Base-by-base conservation (phyloP, 2,797 vertebrate genomes). In the Tokudaia tokunoshimensis region DNA sequence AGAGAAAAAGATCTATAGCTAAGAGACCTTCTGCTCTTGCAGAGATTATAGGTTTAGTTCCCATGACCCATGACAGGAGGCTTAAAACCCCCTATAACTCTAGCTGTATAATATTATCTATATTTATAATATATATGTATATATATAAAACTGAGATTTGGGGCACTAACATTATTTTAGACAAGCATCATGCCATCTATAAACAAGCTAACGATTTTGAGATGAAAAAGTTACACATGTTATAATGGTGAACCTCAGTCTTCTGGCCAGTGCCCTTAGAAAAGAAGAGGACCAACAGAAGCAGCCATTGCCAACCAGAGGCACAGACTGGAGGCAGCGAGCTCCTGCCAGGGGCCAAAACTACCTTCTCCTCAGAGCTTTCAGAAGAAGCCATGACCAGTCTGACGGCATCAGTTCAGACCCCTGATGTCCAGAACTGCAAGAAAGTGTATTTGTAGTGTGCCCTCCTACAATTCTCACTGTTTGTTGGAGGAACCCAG, bases 141-240 rank as follows among this genome's bases (percentile, higher is more conserved):
- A 26, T 78, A 19, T 78, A 44, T 50, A 55, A 47, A 47, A 83
- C 41, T 55, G 11, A 44, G 87, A 74, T 80, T 80, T 84, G 17
- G 20, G 34, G 3, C 31, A 78, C 44, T 41, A 76, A 92, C 19
- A 41, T 75, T 90, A 37, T 85, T 94, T 86, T 20, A 15, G 47
- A 91, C 10, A 89, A 89, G 10, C 5, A 15, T 78, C 29, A 81
- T 92, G 92, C 75, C 29, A 94, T n/a, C 65, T 65, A 19, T 41
- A 67, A 88, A 44, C 78, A 75, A 92, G 15, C 44, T 84, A 85
- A 93, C 50, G 31, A 72, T 93, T 82, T 74, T 89, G 83, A 95
- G 70, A 50, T 80, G 72, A 90, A 59, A 26, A 41, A 0, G 52
- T 81, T 50, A 0, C 7, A 8, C 37, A 11, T 31, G 75, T 74